phyloP scores from a whole-genome alignment of 2,113 vertebrate genomes.

The Oncorhynchus nerka region DNA sequence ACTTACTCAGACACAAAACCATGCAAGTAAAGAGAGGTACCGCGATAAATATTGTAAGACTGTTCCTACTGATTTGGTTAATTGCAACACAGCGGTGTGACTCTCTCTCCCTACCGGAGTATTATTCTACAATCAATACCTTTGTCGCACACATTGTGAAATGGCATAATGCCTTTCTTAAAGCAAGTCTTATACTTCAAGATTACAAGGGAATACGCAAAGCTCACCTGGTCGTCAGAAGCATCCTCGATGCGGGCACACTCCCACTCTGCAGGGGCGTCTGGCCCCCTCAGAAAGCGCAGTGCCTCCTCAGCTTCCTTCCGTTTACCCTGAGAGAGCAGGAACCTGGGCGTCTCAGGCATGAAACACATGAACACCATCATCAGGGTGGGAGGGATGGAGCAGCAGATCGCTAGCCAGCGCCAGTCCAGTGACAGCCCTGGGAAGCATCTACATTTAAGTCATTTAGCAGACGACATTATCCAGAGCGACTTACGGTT shows the following conservation, averaged over 20 bases:
- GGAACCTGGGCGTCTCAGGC: constrained; percentile 89
- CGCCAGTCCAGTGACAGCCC: constrained; percentile 83
- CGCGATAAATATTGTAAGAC: too few relatives aligned
- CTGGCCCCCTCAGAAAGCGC: constrained; percentile 81
- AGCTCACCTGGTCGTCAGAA: constrained; percentile 74
- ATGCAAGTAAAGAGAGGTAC: too few relatives aligned
- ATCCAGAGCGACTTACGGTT: too few relatives aligned
- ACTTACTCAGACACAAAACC: too few relatives aligned
- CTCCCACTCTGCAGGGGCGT: constrained; percentile 76
- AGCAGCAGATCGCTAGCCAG: constrained; percentile 87
- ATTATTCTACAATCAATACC: too few relatives aligned
- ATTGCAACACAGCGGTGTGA: too few relatives aligned
- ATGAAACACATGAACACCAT: constrained; percentile 85
- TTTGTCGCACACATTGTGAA: too few relatives aligned
- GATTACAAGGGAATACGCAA: not conserved
- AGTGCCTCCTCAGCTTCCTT: constrained; percentile 80
- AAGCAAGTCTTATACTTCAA: not conserved
- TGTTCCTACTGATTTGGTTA: too few relatives aligned
- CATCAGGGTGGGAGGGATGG: constrained; percentile 80
- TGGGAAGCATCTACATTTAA: constrained; percentile 30
- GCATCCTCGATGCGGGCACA: constrained; percentile 74
- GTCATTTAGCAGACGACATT: too few relatives aligned
- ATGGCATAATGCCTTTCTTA: not conserved
- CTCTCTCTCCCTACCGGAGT: too few relatives aligned
- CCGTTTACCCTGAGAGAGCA: constrained; percentile 74